Evolutionary conservation across 1,140 invertebrate genomes (phyloP).

Genomic region (Anastrepha ludens): DNA sequence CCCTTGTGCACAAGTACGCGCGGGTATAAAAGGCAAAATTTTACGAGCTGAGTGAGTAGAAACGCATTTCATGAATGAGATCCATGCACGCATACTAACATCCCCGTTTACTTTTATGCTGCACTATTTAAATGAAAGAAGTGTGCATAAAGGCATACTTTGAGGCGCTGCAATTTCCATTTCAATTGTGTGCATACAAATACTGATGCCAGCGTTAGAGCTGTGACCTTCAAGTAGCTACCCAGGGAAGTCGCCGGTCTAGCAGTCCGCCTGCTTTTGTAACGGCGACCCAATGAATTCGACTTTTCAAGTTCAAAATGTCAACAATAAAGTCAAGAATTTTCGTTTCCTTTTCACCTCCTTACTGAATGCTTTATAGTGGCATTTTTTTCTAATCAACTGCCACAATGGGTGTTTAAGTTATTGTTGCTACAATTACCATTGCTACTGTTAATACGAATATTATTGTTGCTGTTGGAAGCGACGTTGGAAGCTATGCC

Average conservation of each 20-base stretch:
- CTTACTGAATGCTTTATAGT: neutral
- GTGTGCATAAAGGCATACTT: conserved; percentile 2
- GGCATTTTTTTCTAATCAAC: conserved; percentile 39
- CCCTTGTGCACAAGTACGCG: too few relatives aligned
- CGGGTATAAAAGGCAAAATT: neutral
- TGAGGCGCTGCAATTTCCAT: conserved; percentile 30
- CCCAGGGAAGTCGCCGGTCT: neutral
- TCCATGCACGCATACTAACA: neutral
- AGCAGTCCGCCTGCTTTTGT: neutral
- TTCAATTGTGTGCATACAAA: neutral
- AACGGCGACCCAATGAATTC: neutral
- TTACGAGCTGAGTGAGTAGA: neutral
- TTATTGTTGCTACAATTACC: conserved; percentile 12
- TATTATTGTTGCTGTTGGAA: neutral
- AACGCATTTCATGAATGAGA: conserved; percentile 16
- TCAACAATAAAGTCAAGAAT: conserved; percentile 20
- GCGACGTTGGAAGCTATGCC: neutral
- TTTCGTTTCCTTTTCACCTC: neutral
- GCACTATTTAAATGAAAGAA: neutral
- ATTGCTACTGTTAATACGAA: neutral
- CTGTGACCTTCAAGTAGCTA: conserved; percentile 29
- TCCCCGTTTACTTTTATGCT: neutral
- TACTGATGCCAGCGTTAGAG: neutral
- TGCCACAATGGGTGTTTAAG: neutral
- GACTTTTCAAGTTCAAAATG: conserved; percentile 42